Evolutionary conservation across 2,888 invertebrate species (phyloP), one percentile per base, ranked within the genome.

Genomic region (Drosophila lutescens): DNA sequence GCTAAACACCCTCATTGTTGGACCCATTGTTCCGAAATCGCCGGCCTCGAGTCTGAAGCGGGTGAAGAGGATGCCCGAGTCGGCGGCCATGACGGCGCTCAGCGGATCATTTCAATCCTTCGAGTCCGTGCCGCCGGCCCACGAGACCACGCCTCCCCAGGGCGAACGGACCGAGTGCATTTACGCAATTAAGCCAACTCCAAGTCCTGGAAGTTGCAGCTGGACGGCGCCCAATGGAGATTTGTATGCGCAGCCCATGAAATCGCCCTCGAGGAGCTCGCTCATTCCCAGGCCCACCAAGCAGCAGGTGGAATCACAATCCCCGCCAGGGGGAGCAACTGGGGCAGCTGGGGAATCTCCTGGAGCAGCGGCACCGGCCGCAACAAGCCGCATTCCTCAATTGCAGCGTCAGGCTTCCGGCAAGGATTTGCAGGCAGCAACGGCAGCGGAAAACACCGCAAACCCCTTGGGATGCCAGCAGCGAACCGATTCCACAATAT

Each of bases 1-100:
- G 7, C 92, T 93, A 70, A 94, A 93, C 77, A 93, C 93, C 60
- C 89, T 94, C 12, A 94, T 93, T 78, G 93, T 94, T 32, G 94
- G 94, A 1, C 94, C 94, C 4, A 89, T 94, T 49, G 91, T 94
- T 63, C 94, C 94, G 2, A 92, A 92, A 70, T 78, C 81, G 6
- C 85, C 89, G 17, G 81, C 88, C 13, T 53, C 79, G 17, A 72
- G 77, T 2, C 65, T 85, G 20, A 82, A 82, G 47, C 84, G 87
- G 6, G 50, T 40, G 10, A 87, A 71, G 9, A 49, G 51, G 12
- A 7, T 23, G 9, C 30, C 49, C 0, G 7, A 50, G 8, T 53
- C 30, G 3, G 23, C 71, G 6, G 40, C 69, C 3, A 63, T 43
- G 63, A 58, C 70, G 15, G 66, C 73, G 4, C 57, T 82, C n/a